Evolutionary conservation across 2,888 invertebrate species (phyloP).

Genomic region (Cosmia pyralina): DNA sequence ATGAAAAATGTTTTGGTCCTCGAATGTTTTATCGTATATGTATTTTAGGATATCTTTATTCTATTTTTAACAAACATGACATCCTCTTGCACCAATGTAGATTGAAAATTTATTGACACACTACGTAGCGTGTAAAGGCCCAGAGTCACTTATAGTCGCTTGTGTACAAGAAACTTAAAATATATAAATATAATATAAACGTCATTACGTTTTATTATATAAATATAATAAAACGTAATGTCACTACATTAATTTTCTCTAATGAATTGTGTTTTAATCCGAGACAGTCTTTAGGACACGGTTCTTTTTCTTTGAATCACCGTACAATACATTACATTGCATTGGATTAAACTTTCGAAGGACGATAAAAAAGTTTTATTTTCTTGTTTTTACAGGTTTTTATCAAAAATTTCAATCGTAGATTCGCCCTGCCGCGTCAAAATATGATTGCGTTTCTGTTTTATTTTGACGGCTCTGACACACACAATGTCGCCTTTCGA

Average conservation of each 20-base stretch:
- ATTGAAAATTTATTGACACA: neutral
- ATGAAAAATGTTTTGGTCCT: neutral
- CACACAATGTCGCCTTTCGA: too few relatives aligned
- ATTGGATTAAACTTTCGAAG: neutral
- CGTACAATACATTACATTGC: constrained; percentile 9
- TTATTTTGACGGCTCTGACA: too few relatives aligned
- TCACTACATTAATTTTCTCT: neutral
- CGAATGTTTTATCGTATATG: neutral
- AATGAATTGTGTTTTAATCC: constrained; percentile 8
- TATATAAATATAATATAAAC: too few relatives aligned
- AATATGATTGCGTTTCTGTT: too few relatives aligned
- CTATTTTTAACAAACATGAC: too few relatives aligned
- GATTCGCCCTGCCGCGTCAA: too few relatives aligned
- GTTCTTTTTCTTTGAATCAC: neutral
- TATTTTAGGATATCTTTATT: too few relatives aligned
- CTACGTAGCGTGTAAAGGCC: neutral
- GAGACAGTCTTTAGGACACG: neutral
- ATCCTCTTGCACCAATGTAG: neutral
- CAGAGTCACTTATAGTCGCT: too few relatives aligned
- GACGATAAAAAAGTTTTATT: neutral
- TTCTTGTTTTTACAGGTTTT: neutral
- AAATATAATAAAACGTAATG: too few relatives aligned
- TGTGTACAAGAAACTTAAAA: neutral
- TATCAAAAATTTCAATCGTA: too few relatives aligned
- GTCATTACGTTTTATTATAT: too few relatives aligned